Base-by-base conservation (phyloP, 23 tunicate species). In the Styela clava region DNA sequence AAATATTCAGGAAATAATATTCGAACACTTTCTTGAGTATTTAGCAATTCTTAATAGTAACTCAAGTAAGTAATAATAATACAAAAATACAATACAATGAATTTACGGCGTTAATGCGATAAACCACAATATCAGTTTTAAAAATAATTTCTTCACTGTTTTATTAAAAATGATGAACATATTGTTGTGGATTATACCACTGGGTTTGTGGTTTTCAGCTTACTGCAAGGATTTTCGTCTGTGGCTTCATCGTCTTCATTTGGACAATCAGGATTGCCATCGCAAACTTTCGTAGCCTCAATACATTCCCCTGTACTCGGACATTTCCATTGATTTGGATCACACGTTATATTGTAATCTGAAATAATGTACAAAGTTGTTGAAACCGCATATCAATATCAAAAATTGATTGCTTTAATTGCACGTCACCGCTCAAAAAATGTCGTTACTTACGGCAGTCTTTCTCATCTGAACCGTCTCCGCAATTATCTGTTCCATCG, bases 311-410 rank as follows among this genome's bases (percentile, higher is more conserved):
- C 32, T 7, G 79, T 78, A 74, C 89, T 80, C 52, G 89, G 52
- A 79, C 95, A 89, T 74, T 82, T 81, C 95, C 95, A 89, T 63
- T 89, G 85, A 80, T 89, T 89, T 80, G 89, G 89, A 19, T 79
- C 27, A 64, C 95, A 89, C 1, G 86, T 83, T 3, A 29, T 72
- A 9, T 69, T 82, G 36, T 88, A 84, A 78, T 83, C 93, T 88
- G 61, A 3, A 65, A 65, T 5, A 5, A 44, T 44, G 56, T 44
- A n/a, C 56, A 44, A 44, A 5, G 56, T 44, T 44, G 12, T 44
- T 7, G 56, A 44, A 44, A 5, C 7, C 9, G 12, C 7, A 44
- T 7, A 12, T 44, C 9, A 12, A 44, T 44, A 44, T 44, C 9
- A 44, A 5, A 44, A 44, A 44, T 44, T 44, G 12, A 44, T 44